These are phyloP conservation scores for Harmothoe impar DNA, from an alignment of 2,888 invertebrate genomes.

Conservation along the genomic window DNA sequence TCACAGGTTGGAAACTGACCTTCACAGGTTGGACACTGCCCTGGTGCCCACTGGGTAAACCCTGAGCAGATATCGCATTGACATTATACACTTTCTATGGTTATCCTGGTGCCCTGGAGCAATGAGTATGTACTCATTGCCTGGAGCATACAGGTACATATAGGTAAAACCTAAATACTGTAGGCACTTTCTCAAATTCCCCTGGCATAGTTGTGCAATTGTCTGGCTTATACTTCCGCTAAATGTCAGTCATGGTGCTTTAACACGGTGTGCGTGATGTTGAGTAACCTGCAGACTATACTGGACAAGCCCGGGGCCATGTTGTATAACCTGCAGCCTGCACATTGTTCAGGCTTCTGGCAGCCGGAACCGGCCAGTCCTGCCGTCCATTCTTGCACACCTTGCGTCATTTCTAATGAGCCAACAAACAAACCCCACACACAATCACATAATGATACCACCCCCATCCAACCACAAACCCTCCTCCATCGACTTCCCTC, in stretches of 20 bases:
- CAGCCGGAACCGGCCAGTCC: background rate
- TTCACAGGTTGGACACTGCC: no score
- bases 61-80: no score
- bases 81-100: no score
- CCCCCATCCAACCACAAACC: background rate
- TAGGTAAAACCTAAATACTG: no score
- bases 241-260: constrained; percentile 12
- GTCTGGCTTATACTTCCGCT: background rate
- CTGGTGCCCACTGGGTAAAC: no score
- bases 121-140: no score
- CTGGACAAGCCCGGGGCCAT: background rate
- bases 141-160: no score
- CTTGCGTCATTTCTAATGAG: constrained; percentile 30
- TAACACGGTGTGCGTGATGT: background rate
- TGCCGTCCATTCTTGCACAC: background rate
- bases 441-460: constrained; percentile 41
- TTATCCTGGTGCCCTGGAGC: no score
- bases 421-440: constrained; percentile 4
- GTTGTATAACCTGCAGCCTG: background rate
- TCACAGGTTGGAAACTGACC: no score
- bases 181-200: no score
- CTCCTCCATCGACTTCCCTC: background rate
- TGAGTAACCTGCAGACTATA: background rate
- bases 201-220: no score
- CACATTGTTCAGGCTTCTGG: background rate